These are phyloP conservation scores for Podotricha telesiphe DNA, from an alignment of 2,888 invertebrate genomes.

Conservation along the genomic window DNA sequence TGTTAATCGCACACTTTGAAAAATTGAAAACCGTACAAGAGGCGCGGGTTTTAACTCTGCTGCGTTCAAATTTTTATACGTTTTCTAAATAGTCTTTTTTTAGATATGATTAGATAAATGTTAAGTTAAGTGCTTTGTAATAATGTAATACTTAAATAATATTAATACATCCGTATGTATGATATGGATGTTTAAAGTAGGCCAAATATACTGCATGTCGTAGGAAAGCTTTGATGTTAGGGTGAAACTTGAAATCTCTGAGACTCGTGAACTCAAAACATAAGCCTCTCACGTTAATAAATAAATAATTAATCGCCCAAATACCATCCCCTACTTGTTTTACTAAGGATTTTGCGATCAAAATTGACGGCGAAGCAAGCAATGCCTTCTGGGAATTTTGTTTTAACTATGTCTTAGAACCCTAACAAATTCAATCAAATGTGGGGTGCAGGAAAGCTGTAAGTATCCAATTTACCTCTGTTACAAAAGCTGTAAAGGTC, in stretches of 20 bases:
- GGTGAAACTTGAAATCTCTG: background rate
- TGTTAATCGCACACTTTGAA: no score
- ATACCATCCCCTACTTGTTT: slow-evolving; percentile 30
- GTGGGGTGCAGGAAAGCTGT: slow-evolving; percentile 42
- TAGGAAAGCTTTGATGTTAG: background rate
- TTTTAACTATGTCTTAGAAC: slow-evolving; percentile 46
- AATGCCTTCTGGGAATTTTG: slow-evolving; percentile 43
- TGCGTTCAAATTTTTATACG: no score
- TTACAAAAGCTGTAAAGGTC: slow-evolving; percentile 44
- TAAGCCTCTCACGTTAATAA: slow-evolving; percentile 24
- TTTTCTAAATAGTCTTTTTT: no score
- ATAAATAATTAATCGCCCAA: slow-evolving; percentile 28
- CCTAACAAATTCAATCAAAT: slow-evolving; percentile 48
- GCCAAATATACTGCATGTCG: background rate
- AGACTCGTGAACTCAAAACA: slow-evolving; percentile 12
- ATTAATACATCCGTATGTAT: background rate
- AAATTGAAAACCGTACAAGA: no score
- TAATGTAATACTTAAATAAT: background rate
- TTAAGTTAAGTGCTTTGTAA: no score
- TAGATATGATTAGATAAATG: no score
- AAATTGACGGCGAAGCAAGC: slow-evolving; percentile 45
- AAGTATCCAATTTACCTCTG: slow-evolving; percentile 44
- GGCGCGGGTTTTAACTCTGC: no score
- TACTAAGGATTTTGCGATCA: slow-evolving; percentile 39
- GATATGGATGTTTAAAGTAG: background rate